A percentile compares a stretch with the other conserved stretches of the same genome.
Evolutionary conservation across 2,113 vertebrate species (phyloP).

Genomic region (Menura novaehollandiae): DNA sequence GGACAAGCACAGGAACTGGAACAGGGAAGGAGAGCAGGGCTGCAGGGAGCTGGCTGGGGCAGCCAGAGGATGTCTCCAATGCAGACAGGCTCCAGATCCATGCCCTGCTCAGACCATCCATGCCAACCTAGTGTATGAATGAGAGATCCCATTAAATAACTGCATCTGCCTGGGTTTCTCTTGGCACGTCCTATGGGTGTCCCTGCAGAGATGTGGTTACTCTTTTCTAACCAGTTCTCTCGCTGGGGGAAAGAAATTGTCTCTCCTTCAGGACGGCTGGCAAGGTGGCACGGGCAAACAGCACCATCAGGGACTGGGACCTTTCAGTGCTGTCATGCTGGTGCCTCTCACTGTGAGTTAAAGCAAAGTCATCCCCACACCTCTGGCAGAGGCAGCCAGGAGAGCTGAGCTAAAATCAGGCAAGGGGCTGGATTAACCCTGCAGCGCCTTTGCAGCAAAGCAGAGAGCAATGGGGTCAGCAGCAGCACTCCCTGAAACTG

Average conservation of each 20-base stretch:
- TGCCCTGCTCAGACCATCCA: neutral
- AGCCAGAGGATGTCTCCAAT: neutral
- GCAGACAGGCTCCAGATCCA: neutral
- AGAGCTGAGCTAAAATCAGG: neutral
- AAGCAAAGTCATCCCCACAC: neutral
- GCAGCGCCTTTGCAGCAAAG: fast-evolving
- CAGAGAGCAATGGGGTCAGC: fast-evolving
- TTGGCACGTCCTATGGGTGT: neutral
- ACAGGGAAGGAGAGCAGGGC: neutral
- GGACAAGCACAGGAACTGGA: neutral
- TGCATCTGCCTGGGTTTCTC: neutral
- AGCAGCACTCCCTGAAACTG: neutral
- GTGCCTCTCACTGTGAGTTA: neutral
- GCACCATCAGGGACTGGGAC: fast-evolving
- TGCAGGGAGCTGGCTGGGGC: neutral
- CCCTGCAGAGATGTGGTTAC: neutral
- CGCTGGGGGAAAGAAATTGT: neutral
- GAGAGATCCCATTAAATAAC: neutral
- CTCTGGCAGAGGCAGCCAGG: neutral
- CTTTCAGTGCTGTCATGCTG: neutral
- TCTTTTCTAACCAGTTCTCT: neutral
- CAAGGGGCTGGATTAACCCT: neutral
- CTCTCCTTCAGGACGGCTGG: neutral
- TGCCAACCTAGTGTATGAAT: neutral
- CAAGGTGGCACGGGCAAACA: fast-evolving